phyloP scores from a whole-genome alignment of 2,888 invertebrate species.

The Trissolcus brochymenae region DNA sequence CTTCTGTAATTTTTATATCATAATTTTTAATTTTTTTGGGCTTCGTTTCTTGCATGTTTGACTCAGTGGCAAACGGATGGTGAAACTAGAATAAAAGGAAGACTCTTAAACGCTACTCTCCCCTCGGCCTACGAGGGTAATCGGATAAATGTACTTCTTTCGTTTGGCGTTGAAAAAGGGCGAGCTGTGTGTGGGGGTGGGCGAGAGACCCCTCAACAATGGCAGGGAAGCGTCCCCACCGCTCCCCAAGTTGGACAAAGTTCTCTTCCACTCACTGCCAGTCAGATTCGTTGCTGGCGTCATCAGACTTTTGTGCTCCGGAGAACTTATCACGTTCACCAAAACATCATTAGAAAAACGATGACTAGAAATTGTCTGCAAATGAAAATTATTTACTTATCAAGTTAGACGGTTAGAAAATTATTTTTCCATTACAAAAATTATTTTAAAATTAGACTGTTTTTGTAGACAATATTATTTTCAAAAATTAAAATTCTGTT shows the following conservation, averaged over 20 bases:
- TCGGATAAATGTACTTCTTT: constrained; percentile 82
- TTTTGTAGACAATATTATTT: background rate
- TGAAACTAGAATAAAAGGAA: constrained; percentile 16
- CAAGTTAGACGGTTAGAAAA: background rate
- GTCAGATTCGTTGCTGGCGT: constrained; percentile 70
- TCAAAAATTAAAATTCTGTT: too few species aligned
- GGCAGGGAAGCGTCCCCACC: constrained; percentile 78
- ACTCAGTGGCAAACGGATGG: too few species aligned
- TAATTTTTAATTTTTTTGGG: too few species aligned
- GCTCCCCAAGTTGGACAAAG: constrained; percentile 46
- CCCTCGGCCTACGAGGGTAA: constrained; percentile 77
- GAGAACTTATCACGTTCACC: constrained; percentile 71
- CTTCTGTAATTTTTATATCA: too few species aligned
- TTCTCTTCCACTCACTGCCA: constrained; percentile 73
- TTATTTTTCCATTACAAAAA: background rate
- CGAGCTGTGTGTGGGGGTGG: constrained; percentile 71
- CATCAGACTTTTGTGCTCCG: constrained; percentile 73
- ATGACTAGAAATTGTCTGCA: constrained; percentile 65
- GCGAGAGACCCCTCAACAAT: constrained; percentile 78
- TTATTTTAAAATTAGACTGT: background rate
- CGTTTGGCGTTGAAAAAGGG: constrained; percentile 80
- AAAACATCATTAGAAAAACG: constrained; percentile 71
- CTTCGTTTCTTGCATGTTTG: too few species aligned
- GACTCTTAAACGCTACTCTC: constrained; percentile 78
- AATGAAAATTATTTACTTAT: background rate